Conservation (phyloP, 1,140 invertebrate genomes). For the Cotesia glomerata region DNA sequence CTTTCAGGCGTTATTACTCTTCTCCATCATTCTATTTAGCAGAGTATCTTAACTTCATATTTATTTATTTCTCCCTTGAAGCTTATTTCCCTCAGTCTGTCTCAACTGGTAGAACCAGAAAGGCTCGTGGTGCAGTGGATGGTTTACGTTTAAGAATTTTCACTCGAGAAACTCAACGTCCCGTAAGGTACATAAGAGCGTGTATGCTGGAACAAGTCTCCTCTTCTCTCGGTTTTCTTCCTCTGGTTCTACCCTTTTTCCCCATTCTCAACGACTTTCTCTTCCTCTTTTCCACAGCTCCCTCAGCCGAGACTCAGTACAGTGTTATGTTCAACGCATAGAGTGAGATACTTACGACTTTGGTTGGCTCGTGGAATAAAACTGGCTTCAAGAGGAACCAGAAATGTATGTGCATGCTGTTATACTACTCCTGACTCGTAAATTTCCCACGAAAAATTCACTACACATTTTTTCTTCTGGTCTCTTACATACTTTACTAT, state of each 20-base stretch:
- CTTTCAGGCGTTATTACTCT: no score
- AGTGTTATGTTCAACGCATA: not conserved
- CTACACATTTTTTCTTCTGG: not conserved
- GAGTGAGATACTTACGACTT: slow-evolving; percentile 3
- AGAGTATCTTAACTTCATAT: no score
- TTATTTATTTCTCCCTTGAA: no score
- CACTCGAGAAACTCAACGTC: slow-evolving; percentile 15
- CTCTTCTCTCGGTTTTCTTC: no score
- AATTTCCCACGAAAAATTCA: not conserved
- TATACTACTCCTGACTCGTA: not conserved
- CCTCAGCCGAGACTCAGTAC: no score
- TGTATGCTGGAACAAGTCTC: slow-evolving; percentile 3
- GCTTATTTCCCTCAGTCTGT: no score
- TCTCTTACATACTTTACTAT: not conserved
- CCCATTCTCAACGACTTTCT: no score
- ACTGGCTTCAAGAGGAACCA: not conserved
- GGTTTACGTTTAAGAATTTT: slow-evolving; percentile 14
- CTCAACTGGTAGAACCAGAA: no score
- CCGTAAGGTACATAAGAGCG: not conserved
- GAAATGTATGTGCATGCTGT: not conserved
- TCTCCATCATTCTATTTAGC: no score
- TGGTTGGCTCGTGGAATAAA: not conserved
- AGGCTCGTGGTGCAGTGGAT: no score
- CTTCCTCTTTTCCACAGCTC: not conserved
- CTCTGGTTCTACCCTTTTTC: no score